A percentile compares a stretch with the other conserved stretches of the same genome.
These are phyloP conservation scores for Clamator glandarius DNA, from an alignment of 2,797 vertebrate species.

Conservation along the genomic window DNA sequence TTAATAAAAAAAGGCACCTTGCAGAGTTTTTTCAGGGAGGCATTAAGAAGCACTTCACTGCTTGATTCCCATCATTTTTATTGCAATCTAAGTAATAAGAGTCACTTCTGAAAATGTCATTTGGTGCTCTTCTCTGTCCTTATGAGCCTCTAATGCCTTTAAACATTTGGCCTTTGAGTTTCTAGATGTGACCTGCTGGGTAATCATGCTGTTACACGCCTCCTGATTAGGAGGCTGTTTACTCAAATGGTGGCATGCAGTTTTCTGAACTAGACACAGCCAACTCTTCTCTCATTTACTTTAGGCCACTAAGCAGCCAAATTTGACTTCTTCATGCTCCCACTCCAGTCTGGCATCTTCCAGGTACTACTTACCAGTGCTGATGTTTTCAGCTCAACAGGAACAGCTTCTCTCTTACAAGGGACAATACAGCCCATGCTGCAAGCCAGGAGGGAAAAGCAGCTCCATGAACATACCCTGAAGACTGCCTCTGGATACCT, in stretches of 20 bases:
- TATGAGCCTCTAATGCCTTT: conserved; percentile 2
- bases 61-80: neutral
- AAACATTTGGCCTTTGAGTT: conserved; percentile 16
- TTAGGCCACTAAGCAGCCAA: neutral
- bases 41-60: neutral
- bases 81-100: neutral
- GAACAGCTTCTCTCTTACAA: neutral
- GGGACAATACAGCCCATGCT: neutral
- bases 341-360: neutral
- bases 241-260: neutral
- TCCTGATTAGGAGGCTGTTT: neutral
- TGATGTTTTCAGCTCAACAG: neutral
- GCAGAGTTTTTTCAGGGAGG: neutral
- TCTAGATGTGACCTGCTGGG: neutral
- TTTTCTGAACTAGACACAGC: neutral
- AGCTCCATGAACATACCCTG: accelerated
- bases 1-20: conserved; percentile 5
- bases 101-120: conserved; percentile 4
- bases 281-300: neutral
- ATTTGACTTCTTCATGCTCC: neutral
- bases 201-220: neutral
- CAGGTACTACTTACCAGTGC: neutral
- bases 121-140: neutral
- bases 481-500: neutral
- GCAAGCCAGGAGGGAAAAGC: neutral